Percentiles rank a stretch among this genome's conserved stretches.
phyloP scores from a whole-genome alignment of 2,797 vertebrate species.

The Acestrorhynchus altus region DNA sequence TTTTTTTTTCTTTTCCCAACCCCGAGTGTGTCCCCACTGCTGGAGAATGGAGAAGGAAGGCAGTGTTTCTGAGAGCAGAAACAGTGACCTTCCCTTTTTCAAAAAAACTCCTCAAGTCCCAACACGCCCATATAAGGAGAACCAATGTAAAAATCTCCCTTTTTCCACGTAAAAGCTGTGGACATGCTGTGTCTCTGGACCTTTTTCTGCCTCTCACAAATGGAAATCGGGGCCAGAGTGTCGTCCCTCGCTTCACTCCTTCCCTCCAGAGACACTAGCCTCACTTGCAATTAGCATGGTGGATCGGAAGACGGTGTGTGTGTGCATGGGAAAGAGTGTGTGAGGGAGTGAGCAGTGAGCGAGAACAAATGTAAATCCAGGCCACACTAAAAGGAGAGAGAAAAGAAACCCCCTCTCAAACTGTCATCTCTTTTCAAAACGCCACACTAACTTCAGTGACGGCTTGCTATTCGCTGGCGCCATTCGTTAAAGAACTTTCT shows the following conservation, averaged over 20 bases:
- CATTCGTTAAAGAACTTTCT: constrained; percentile 6
- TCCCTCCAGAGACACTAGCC: constrained; percentile 71
- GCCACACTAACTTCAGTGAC: constrained; percentile 1
- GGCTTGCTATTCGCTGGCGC: neutral
- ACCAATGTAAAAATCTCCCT: neutral
- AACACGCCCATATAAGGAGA: neutral
- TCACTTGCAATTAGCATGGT: constrained; percentile 77
- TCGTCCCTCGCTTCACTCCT: constrained; percentile 66
- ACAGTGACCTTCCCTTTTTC: constrained; percentile 20
- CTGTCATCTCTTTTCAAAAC: constrained; percentile 3
- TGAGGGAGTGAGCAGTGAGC: neutral
- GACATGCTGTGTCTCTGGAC: constrained; percentile 62
- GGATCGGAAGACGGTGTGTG: constrained; percentile 63
- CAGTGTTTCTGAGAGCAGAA: neutral
- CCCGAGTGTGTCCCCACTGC: neutral
- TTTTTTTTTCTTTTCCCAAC: neutral
- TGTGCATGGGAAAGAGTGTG: constrained; percentile 3
- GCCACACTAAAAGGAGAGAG: constrained; percentile 30
- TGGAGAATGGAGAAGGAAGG: neutral
- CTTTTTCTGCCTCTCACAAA: constrained; percentile 67
- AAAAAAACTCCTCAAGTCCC: neutral
- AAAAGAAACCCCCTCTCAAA: constrained; percentile 16
- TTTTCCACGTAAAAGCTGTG: neutral
- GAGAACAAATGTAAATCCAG: constrained; percentile 32
- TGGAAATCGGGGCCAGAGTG: constrained; percentile 76